Conservation (phyloP, 2,888 invertebrate species). For the Quadroppia sp. region DNA sequence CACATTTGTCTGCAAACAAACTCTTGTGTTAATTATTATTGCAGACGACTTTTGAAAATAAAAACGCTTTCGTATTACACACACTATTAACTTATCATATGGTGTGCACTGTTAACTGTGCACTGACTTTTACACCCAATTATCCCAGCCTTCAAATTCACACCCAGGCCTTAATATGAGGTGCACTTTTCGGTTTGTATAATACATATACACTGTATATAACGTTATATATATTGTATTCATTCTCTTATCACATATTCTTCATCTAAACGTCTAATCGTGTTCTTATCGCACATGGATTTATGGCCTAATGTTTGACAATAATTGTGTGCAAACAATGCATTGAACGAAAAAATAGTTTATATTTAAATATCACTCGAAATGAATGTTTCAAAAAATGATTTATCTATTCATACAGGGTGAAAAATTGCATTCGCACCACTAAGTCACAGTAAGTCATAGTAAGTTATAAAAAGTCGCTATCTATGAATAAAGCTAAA, state of each 20-base stretch:
- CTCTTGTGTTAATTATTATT: not conserved
- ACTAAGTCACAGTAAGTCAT: no score
- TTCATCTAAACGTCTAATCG: conserved; percentile 5
- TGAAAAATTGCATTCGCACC: no score
- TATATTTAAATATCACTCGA: no score
- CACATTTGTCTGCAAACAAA: not conserved
- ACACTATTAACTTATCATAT: conserved; percentile 34
- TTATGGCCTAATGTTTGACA: conserved; percentile 1
- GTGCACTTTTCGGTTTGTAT: not conserved
- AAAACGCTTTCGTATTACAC: no score
- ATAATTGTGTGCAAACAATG: not conserved
- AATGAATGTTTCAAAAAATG: no score
- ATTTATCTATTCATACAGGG: no score
- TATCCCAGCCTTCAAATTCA: conserved; percentile 20
- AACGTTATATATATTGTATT: not conserved
- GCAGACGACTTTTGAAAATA: no score
- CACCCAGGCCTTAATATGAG: conserved; percentile 9
- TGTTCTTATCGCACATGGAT: not conserved
- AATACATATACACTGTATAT: no score
- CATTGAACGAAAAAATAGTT: not conserved
- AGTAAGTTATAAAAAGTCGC: no score
- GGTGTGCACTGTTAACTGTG: conserved; percentile 22
- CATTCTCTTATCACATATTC: conserved; percentile 5
- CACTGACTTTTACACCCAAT: conserved; percentile 33
- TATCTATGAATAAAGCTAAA: no score